Base-by-base conservation (phyloP, 1,140 invertebrate species). In the Zaprionus taronus region DNA sequence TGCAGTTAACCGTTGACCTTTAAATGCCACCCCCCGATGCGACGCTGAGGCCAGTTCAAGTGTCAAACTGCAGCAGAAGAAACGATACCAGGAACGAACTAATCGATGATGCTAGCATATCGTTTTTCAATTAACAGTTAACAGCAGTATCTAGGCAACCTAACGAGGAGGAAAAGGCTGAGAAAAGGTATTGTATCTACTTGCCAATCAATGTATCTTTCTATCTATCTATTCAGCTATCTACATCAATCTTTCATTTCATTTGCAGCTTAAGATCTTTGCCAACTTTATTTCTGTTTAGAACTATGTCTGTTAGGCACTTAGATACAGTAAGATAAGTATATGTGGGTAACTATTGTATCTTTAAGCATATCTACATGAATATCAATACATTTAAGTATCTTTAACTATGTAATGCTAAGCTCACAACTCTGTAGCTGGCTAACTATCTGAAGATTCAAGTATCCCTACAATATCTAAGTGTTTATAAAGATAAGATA, bases 1-100 rank as follows among this genome's bases (percentile, higher is more conserved):
- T 68, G 38, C 55, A 55, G 58, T 71, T 71, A 72, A 65, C 61
- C 17, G 26, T 24, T 65, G 69, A 72, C 69, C 69, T 57, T 36
- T 65, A 31, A 56, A 34, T 36, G 69, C 26, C 51, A 56, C 60
- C 49, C 49, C 60, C 38, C 49, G 26, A 12, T 20, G 26, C 26
- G 7, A 17, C n/a, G n/a, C 4, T 14, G 31, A 22, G n/a, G 36
- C 20, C 61, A 63, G 64, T 66, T 67, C 53, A 58, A 67, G 53
- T 58, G 53, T 67, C 53, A 58, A 67, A 44, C 58, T 58, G 56
- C 38, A 57, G 53, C 9, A 15, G 17, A 28, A 34, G 36, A 53
- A 34, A 53, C 12, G 44, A 55, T 22, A 55, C 7, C n/a, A 22
- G 38, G 9, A 51, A 24, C 9, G 4, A 24, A 11, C n/a, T 12